Percentiles rank a stretch among this genome's conserved stretches.
Conservation (phyloP, 2,888 invertebrate genomes). For the Nemapogon koenigi region DNA sequence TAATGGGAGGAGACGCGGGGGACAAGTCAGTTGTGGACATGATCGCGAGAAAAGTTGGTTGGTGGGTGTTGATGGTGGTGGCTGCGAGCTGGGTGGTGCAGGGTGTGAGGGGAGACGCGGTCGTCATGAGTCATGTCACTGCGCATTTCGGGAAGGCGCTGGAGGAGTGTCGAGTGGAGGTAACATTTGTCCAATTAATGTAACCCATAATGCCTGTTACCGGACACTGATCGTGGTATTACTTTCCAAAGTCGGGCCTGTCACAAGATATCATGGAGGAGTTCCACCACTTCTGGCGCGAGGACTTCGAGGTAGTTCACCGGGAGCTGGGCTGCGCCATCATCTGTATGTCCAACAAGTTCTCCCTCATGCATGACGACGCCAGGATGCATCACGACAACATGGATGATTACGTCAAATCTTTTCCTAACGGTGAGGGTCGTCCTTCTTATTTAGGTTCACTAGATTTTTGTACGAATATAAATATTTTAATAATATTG, state of each 20-base stretch:
- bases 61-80: conserved; percentile 20
- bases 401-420: conserved; percentile 49
- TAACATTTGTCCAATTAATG: conserved; percentile 22
- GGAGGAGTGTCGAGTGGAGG: conserved; percentile 48
- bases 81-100: conserved; percentile 20
- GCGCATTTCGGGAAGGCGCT: conserved; percentile 49
- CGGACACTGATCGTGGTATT: neutral
- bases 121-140: conserved; percentile 56
- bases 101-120: conserved; percentile 33
- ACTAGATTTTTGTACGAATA: too few species aligned
- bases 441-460: too few species aligned
- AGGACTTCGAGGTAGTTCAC: conserved; percentile 51
- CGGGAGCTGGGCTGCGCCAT: conserved; percentile 55
- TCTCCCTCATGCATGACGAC: conserved; percentile 45
- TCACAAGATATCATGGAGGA: conserved; percentile 40
- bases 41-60: conserved; percentile 17
- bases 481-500: too few species aligned
- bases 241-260: conserved; percentile 55
- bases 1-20: too few species aligned
- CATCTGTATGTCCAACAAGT: conserved; percentile 58
- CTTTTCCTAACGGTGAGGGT: conserved; percentile 41
- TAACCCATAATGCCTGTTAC: neutral
- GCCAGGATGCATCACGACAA: conserved; percentile 48
- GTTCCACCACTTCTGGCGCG: conserved; percentile 55
- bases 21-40: too few species aligned